These are phyloP conservation scores for Rhinopithecus roxellana DNA, from an alignment of 2,113 vertebrate species.

Conservation along the genomic window DNA sequence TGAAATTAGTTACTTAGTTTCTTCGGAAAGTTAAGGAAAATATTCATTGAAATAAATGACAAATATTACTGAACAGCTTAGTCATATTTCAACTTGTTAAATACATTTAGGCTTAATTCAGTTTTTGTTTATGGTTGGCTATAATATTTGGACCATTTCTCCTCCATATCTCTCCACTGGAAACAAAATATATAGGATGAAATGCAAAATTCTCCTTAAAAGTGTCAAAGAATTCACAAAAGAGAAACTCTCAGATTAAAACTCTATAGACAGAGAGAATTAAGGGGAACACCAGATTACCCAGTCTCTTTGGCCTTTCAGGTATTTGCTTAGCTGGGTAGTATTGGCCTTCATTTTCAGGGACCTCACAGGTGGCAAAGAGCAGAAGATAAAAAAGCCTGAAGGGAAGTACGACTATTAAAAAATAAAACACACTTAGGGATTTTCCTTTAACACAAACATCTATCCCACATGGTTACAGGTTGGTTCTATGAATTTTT, in stretches of 20 bases:
- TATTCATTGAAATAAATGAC: neutral
- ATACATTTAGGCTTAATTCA: neutral
- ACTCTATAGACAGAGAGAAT: neutral
- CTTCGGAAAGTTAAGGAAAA: neutral
- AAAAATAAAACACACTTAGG: neutral
- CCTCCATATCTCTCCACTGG: neutral
- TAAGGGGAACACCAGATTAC: neutral
- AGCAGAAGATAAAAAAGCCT: neutral
- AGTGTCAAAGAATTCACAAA: neutral
- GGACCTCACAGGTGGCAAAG: neutral
- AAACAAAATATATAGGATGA: neutral
- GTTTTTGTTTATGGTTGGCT: neutral
- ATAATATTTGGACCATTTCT: neutral
- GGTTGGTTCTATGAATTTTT: neutral
- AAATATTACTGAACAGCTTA: neutral
- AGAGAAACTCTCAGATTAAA: neutral
- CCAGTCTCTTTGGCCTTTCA: neutral
- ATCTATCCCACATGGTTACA: neutral
- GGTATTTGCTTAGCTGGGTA: neutral
- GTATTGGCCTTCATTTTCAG: neutral
- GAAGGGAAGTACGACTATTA: neutral
- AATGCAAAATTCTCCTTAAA: neutral
- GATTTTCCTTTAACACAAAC: neutral
- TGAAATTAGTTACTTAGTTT: neutral
- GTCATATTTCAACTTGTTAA: neutral